A percentile compares a stretch with the other conserved stretches of the same genome.
These are phyloP conservation scores for Taenaris catops DNA, from an alignment of 2,888 invertebrate genomes.

Conservation along the genomic window DNA sequence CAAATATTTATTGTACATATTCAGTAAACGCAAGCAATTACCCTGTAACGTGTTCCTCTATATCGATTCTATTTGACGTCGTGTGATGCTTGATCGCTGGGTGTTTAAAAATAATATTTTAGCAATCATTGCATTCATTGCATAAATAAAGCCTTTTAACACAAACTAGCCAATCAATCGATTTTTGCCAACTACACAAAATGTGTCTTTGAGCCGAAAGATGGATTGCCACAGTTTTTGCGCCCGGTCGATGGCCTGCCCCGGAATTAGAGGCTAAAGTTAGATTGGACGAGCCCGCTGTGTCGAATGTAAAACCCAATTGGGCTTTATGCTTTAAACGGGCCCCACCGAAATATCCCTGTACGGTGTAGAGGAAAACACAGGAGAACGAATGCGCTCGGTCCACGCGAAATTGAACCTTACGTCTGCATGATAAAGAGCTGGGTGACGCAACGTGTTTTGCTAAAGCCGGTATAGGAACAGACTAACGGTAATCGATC, in stretches of 20 bases:
- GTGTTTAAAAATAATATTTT: too few relatives aligned
- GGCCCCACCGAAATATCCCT: constrained; percentile 55
- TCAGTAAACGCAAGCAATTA: too few relatives aligned
- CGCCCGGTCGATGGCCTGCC: constrained; percentile 32
- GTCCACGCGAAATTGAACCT: constrained; percentile 27
- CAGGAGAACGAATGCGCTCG: constrained; percentile 17
- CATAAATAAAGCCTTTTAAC: too few relatives aligned
- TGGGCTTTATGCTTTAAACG: constrained; percentile 69
- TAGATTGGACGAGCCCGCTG: constrained; percentile 58
- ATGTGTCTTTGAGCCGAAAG: too few relatives aligned
- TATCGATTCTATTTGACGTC: too few relatives aligned
- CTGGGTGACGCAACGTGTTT: constrained; percentile 6
- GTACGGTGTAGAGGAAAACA: constrained; percentile 35
- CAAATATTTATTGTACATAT: too few relatives aligned
- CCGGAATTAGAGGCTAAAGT: constrained; percentile 50
- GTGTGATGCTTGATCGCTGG: too few relatives aligned
- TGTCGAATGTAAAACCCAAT: constrained; percentile 69
- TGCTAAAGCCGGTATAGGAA: constrained; percentile 26
- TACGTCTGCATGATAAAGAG: constrained; percentile 21
- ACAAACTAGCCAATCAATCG: too few relatives aligned
- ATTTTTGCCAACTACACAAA: too few relatives aligned
- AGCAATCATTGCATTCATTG: too few relatives aligned
- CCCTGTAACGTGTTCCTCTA: too few relatives aligned
- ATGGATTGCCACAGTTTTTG: constrained; percentile 29
- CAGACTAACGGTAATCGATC: constrained; percentile 56